A percentile compares a stretch with the other conserved stretches of the same genome.
These are phyloP conservation scores for Lepidochrysops patricia DNA, from an alignment of 2,888 invertebrate genomes.

Conservation along the genomic window DNA sequence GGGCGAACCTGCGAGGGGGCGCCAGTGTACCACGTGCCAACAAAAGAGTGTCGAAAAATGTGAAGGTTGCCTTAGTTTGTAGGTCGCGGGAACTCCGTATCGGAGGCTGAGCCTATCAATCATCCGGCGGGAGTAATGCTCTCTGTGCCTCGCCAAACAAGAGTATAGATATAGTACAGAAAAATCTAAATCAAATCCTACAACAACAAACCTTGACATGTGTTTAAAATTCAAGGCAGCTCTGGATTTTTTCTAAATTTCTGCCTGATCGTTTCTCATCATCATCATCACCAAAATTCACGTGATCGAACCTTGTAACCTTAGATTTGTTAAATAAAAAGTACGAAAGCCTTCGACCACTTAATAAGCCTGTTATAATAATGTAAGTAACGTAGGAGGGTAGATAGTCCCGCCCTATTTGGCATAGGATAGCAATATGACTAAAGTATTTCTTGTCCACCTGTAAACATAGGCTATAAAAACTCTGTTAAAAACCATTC, in stretches of 20 bases:
- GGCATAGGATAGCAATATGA: not conserved
- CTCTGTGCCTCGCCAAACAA: not conserved
- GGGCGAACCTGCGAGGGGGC: slow-evolving; percentile 62
- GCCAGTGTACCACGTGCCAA: slow-evolving; percentile 55
- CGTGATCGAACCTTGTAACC: not conserved
- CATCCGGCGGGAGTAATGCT: slow-evolving; percentile 52
- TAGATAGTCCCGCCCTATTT: not conserved
- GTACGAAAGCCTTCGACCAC: not conserved
- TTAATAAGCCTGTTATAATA: not conserved
- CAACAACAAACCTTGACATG: not conserved
- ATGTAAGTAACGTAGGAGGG: not conserved
- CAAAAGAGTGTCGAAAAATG: slow-evolving; percentile 70
- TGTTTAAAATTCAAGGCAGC: not conserved
- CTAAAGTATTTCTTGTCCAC: not conserved
- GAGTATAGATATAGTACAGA: not conserved
- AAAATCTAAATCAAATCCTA: not conserved
- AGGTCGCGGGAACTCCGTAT: slow-evolving; percentile 56
- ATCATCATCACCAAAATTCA: not conserved
- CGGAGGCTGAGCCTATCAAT: slow-evolving; percentile 66
- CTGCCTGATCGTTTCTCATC: slow-evolving; percentile 13
- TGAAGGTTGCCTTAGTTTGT: slow-evolving; percentile 70
- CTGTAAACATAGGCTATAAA: not conserved
- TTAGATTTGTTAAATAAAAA: no score
- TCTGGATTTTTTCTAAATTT: slow-evolving; percentile 24
- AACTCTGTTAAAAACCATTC: not conserved